A percentile compares a stretch with the other conserved stretches of the same genome.
Evolutionary conservation across 2,888 invertebrate genomes (phyloP).

Genomic region (Brachyopa scutellaris): DNA sequence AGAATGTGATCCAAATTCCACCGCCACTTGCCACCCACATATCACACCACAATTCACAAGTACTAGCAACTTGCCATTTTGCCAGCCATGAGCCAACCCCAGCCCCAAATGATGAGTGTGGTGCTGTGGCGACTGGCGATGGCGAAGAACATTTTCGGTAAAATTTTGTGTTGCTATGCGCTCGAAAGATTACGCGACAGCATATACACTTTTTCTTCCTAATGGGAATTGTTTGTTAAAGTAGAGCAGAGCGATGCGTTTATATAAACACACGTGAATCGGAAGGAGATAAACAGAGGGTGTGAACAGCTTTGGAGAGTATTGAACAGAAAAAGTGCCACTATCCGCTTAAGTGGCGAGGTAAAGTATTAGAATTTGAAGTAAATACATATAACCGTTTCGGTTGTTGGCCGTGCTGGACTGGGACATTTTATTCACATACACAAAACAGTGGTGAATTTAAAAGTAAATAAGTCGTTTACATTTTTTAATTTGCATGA

Average conservation of each 20-base stretch:
- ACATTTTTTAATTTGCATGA: too few relatives aligned
- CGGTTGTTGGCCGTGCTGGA: not conserved
- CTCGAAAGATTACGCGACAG: slow-evolving; percentile 67
- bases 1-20: not conserved
- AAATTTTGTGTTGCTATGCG: slow-evolving; percentile 69
- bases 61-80: slow-evolving; percentile 5
- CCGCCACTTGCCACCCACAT: too few relatives aligned
- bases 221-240: slow-evolving; percentile 57
- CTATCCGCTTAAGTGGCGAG: not conserved
- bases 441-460: slow-evolving; percentile 11
- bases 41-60: slow-evolving; percentile 17
- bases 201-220: slow-evolving; percentile 62
- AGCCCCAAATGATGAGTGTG: slow-evolving; percentile 57
- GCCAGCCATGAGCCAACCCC: slow-evolving; percentile 39
- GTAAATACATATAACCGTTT: slow-evolving; percentile 29
- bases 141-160: slow-evolving; percentile 56
- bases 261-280: slow-evolving; percentile 48
- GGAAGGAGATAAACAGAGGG: slow-evolving; percentile 53
- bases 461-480: too few relatives aligned
- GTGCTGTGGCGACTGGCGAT: slow-evolving; percentile 31
- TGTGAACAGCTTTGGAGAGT: slow-evolving; percentile 58
- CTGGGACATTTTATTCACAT: not conserved
- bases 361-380: not conserved
- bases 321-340: slow-evolving; percentile 26
- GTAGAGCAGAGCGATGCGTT: slow-evolving; percentile 39